phyloP scores from a whole-genome alignment of 2,797 vertebrate species.

The Clarias laeviceps region DNA sequence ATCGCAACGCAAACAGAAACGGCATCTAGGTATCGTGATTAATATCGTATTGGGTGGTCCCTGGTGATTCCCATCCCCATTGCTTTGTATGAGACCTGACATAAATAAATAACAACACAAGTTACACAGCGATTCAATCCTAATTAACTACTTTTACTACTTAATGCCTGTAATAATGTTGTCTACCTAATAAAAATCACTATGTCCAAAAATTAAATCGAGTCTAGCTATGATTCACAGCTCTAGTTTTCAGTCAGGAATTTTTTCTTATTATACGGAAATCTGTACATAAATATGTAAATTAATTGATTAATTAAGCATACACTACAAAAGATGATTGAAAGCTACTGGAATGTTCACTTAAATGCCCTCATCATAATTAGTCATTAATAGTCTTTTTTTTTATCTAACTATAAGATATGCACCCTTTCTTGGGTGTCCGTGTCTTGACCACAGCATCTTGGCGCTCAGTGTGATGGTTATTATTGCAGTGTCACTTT shows the following conservation, averaged over 20 bases:
- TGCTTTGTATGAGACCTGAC: too few relatives aligned
- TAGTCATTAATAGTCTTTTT: background rate
- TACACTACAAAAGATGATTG: background rate
- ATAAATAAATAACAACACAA: too few relatives aligned
- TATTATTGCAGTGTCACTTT: conserved; percentile 22
- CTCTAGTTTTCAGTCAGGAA: background rate
- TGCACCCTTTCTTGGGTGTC: background rate
- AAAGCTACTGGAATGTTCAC: background rate
- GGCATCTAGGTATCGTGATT: too few relatives aligned
- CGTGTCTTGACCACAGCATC: background rate
- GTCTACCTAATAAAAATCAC: too few relatives aligned
- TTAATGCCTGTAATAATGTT: too few relatives aligned
- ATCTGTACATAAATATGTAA: background rate
- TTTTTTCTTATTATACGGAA: background rate
- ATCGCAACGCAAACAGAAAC: too few relatives aligned
- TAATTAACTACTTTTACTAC: too few relatives aligned
- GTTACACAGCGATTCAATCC: too few relatives aligned
- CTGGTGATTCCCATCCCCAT: too few relatives aligned
- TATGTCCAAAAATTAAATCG: too few relatives aligned
- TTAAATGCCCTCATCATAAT: background rate
- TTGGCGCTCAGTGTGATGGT: background rate
- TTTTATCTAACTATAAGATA: background rate
- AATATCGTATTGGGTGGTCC: too few relatives aligned
- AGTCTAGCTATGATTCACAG: too few relatives aligned
- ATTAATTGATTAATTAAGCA: background rate